These are phyloP conservation scores for Cynodonichthys magdalenae DNA, from an alignment of 2,797 vertebrate species.

Conservation along the genomic window DNA sequence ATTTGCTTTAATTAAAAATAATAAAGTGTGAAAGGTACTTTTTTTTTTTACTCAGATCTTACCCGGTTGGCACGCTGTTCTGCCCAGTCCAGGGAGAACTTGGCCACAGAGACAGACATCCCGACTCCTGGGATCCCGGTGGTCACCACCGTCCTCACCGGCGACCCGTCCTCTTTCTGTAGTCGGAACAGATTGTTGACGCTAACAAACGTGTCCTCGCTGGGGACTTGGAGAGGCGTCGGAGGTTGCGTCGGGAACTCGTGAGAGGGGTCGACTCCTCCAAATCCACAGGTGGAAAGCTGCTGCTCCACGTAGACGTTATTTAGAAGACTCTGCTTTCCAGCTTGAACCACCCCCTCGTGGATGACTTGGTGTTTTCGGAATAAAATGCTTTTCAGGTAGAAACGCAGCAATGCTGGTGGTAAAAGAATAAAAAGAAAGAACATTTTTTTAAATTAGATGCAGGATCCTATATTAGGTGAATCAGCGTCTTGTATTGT, in stretches of 20 bases:
- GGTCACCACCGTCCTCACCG: constrained; percentile 70
- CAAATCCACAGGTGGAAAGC: constrained; percentile 50
- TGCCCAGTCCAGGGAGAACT: constrained; percentile 77
- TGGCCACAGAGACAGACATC: constrained; percentile 64
- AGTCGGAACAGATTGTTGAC: constrained; percentile 69
- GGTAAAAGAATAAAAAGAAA: constrained; percentile 13
- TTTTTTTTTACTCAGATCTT: not conserved
- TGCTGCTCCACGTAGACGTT: constrained; percentile 67
- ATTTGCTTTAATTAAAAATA: no score
- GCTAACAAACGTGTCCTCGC: constrained; percentile 30
- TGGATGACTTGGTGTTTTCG: constrained; percentile 55
- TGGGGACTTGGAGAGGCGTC: constrained; percentile 11
- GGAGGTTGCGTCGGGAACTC: constrained; percentile 22
- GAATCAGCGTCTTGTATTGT: no score
- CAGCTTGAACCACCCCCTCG: constrained; percentile 71
- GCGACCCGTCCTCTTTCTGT: constrained; percentile 9
- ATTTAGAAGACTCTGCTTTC: constrained; percentile 63
- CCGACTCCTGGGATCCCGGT: constrained; percentile 77
- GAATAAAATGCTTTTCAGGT: constrained; percentile 43
- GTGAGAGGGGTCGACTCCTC: constrained; percentile 62
- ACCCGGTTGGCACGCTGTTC: constrained; percentile 58
- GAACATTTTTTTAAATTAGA: not conserved
- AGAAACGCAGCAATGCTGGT: constrained; percentile 59
- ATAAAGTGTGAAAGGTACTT: no score
- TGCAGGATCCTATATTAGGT: not conserved